Percentiles rank a stretch among this genome's conserved stretches.
Conservation (phyloP, 2,113 vertebrate genomes). For the Amia ocellicauda region DNA sequence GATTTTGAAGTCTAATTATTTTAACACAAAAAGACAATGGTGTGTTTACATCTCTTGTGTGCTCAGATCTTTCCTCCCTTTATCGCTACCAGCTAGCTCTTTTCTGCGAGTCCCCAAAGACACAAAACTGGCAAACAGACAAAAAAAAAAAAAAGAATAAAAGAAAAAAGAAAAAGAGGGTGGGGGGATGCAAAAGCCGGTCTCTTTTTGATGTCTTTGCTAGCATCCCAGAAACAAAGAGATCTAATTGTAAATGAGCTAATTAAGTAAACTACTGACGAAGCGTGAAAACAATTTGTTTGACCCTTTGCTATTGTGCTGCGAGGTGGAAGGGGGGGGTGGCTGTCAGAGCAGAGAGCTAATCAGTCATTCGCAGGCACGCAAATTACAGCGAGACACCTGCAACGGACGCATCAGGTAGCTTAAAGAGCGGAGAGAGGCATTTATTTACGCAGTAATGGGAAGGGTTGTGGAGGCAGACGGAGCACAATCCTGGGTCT, state of each 20-base stretch:
- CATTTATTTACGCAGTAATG: not conserved
- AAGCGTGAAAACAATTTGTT: slow-evolving; percentile 84
- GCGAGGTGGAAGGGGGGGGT: slow-evolving; percentile 37
- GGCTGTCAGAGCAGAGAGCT: slow-evolving; percentile 66
- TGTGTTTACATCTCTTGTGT: slow-evolving; percentile 44
- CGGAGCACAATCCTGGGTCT: no score
- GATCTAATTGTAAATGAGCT: slow-evolving; percentile 84
- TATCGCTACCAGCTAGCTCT: slow-evolving; percentile 31
- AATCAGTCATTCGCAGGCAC: slow-evolving; percentile 72
- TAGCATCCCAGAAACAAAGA: slow-evolving; percentile 77
- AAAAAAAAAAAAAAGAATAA: slow-evolving; percentile 19
- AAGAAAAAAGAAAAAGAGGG: slow-evolving; percentile 24
- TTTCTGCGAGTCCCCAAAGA: slow-evolving; percentile 34
- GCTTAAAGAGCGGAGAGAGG: not conserved
- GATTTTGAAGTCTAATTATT: slow-evolving; percentile 53
- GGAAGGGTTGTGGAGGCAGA: not conserved
- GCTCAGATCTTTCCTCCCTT: slow-evolving; percentile 40
- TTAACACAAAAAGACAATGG: slow-evolving; percentile 51
- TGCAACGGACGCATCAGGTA: slow-evolving; percentile 1
- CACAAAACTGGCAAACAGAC: slow-evolving; percentile 41
- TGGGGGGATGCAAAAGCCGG: slow-evolving; percentile 8
- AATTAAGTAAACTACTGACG: slow-evolving; percentile 83
- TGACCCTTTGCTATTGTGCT: slow-evolving; percentile 69
- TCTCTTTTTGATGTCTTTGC: slow-evolving; percentile 79
- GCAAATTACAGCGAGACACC: slow-evolving; percentile 55